phyloP scores from a whole-genome alignment of 2,113 vertebrate genomes.

The Centropus bengalensis region DNA sequence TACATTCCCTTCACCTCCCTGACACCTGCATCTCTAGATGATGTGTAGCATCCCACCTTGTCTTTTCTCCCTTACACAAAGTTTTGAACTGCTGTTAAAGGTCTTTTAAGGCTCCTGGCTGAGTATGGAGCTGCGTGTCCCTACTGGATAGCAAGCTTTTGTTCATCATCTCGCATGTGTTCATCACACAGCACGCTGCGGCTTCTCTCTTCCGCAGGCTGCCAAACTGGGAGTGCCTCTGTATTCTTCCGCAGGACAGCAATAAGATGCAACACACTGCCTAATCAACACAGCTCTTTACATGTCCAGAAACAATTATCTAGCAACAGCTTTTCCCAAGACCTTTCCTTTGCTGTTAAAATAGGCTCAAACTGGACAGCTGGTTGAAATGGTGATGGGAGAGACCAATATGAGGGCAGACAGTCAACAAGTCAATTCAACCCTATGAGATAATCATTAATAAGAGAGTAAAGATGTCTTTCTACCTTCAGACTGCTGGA shows the following conservation, averaged over 20 bases:
- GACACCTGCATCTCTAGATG: not conserved
- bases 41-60: not conserved
- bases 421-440: not conserved
- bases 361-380: not conserved
- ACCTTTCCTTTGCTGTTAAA: not conserved
- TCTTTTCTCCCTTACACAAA: not conserved
- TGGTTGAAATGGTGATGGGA: not conserved
- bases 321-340: not conserved
- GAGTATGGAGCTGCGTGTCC: not conserved
- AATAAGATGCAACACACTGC: not conserved
- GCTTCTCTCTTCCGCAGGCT: not conserved
- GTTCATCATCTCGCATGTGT: not conserved
- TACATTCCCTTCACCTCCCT: not conserved
- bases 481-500: not conserved
- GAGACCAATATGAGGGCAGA: not conserved
- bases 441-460: not conserved
- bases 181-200: not conserved
- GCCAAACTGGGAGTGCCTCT: not conserved
- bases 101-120: not conserved
- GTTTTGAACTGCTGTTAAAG: not conserved
- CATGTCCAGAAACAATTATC: not conserved
- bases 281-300: not conserved
- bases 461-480: not conserved
- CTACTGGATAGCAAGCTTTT: not conserved
- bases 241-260: not conserved